A percentile compares a stretch with the other conserved stretches of the same genome.
Conservation (phyloP, 2,113 vertebrate genomes). For the Spea multiplicata region DNA sequence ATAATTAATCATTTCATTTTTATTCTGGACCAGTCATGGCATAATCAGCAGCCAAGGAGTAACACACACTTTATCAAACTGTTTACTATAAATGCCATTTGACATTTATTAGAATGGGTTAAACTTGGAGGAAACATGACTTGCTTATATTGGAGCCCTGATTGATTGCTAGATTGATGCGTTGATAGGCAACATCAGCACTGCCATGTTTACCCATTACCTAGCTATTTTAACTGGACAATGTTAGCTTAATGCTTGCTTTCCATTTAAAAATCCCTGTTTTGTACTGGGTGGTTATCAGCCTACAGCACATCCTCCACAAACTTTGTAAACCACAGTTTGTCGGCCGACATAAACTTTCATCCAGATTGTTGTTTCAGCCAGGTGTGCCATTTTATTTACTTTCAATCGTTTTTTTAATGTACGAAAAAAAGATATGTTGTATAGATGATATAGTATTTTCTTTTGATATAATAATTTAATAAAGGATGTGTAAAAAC, state of each 20-base stretch:
- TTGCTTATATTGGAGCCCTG: conserved; percentile 31
- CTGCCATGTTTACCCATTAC: conserved; percentile 34
- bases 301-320: background rate
- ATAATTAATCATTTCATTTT: background rate
- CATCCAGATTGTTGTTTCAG: no score
- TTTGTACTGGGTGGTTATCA: conserved; percentile 8
- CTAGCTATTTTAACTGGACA: conserved; percentile 34
- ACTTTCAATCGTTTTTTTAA: no score
- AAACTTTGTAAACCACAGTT: background rate
- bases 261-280: conserved; percentile 18
- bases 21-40: background rate
- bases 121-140: conserved; percentile 36
- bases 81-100: conserved; percentile 42
- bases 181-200: conserved; percentile 33
- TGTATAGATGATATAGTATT: no score
- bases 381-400: no score
- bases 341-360: background rate
- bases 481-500: no score
- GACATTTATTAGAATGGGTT: conserved; percentile 41
- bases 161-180: conserved; percentile 42
- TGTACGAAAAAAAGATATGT: no score
- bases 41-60: conserved; percentile 20
- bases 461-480: no score
- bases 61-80: conserved; percentile 32
- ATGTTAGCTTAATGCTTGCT: conserved; percentile 34